phyloP scores from a whole-genome alignment of 2,888 invertebrate species.

The Priocnemis perturbator region DNA sequence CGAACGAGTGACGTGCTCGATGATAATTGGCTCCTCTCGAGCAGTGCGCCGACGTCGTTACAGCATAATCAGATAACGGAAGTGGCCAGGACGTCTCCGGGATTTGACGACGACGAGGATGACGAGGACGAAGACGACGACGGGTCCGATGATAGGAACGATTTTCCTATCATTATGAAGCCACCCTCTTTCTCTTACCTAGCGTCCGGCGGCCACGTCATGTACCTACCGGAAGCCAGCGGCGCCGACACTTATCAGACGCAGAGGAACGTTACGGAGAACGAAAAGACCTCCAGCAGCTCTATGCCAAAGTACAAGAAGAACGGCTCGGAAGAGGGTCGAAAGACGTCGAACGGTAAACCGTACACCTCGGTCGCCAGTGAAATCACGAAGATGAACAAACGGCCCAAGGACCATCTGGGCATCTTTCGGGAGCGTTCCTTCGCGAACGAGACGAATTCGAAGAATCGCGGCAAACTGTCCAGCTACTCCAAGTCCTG shows the following conservation, averaged over 20 bases:
- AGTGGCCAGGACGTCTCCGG: conserved; percentile 45
- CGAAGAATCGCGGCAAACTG: conserved; percentile 37
- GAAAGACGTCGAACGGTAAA: neutral
- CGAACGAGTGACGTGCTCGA: conserved; percentile 74
- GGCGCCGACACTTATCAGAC: conserved; percentile 52
- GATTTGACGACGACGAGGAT: conserved; percentile 31
- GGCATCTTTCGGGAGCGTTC: conserved; percentile 46
- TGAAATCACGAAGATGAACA: conserved; percentile 28
- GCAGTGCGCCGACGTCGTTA: conserved; percentile 87
- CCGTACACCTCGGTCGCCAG: conserved; percentile 1
- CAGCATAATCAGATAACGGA: conserved; percentile 77
- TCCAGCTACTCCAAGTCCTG: conserved; percentile 75
- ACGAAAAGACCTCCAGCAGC: conserved; percentile 28
- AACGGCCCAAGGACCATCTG: conserved; percentile 28
- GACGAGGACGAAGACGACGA: conserved; percentile 32
- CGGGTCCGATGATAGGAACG: conserved; percentile 46
- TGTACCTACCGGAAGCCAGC: conserved; percentile 83
- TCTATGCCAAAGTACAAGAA: conserved; percentile 37
- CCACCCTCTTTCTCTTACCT: conserved; percentile 78
- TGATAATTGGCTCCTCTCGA: conserved; percentile 88
- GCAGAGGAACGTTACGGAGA: conserved; percentile 38
- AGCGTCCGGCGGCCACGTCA: conserved; percentile 84
- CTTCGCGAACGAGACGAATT: conserved; percentile 31
- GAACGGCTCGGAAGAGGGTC: conserved; percentile 32
- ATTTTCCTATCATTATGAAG: conserved; percentile 66